phyloP scores from a whole-genome alignment of 2,113 vertebrate genomes.

The Microtus pennsylvanicus region DNA sequence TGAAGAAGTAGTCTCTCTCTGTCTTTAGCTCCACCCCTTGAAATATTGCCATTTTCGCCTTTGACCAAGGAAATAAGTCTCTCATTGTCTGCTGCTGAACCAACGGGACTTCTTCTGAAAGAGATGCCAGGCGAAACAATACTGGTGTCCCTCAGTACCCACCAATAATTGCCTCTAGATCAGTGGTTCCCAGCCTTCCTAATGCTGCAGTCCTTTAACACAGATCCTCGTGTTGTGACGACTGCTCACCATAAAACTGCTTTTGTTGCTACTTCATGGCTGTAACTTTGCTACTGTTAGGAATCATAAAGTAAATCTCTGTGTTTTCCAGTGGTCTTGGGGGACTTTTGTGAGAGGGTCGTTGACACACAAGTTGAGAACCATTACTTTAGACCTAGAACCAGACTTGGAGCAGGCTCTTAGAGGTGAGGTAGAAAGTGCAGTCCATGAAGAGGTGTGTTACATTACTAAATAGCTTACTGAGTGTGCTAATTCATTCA shows the following conservation, averaged over 20 bases:
- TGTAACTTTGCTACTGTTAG: background rate
- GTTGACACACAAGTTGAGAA: background rate
- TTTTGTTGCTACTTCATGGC: background rate
- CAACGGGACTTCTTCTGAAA: background rate
- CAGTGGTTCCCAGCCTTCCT: background rate
- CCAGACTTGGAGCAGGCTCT: background rate
- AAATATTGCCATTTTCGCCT: background rate
- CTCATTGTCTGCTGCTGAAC: background rate
- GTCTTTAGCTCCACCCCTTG: background rate
- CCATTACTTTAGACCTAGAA: background rate
- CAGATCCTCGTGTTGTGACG: background rate
- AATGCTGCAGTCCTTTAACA: background rate
- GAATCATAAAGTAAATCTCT: background rate
- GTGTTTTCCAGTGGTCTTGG: background rate
- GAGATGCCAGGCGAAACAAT: background rate
- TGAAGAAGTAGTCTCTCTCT: background rate
- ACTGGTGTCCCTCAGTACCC: background rate
- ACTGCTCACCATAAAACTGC: background rate
- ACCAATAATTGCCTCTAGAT: background rate
- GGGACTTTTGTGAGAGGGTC: no score
- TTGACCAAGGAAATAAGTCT: background rate
- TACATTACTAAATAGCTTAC: background rate
- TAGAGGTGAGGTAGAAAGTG: background rate
- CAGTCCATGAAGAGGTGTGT: background rate
- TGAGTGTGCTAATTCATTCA: background rate